These are phyloP conservation scores for Eurosta solidaginis DNA, from an alignment of 1,140 invertebrate genomes.

Conservation along the genomic window DNA sequence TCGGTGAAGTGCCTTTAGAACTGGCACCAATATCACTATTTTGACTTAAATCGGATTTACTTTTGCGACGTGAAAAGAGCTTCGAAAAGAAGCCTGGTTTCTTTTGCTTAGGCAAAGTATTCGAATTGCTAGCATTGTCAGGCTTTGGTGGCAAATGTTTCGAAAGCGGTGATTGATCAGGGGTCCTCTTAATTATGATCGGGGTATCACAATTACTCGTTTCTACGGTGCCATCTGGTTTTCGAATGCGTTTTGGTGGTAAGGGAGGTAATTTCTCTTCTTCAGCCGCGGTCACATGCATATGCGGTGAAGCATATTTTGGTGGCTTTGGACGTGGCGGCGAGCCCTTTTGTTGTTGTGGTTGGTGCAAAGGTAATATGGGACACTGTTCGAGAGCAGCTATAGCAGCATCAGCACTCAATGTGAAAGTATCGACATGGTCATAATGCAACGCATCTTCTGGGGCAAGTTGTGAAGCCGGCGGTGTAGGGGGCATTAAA, in stretches of 20 bases:
- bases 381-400: constrained; percentile 36
- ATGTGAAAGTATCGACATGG: constrained; percentile 48
- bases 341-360: constrained; percentile 49
- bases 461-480: constrained; percentile 47
- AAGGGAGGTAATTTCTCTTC: constrained; percentile 73
- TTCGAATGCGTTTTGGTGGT: constrained; percentile 77
- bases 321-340: constrained; percentile 32
- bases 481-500: constrained; percentile 52
- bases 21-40: constrained; percentile 31
- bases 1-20: constrained; percentile 38
- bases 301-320: constrained; percentile 34
- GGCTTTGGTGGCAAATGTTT: constrained; percentile 61
- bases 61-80: constrained; percentile 64
- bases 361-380: constrained; percentile 62
- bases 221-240: constrained; percentile 59
- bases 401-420: constrained; percentile 45
- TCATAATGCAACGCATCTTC: constrained; percentile 53
- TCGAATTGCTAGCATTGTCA: constrained; percentile 50
- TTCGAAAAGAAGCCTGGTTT: constrained; percentile 72
- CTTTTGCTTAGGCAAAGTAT: constrained; percentile 63
- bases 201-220: constrained; percentile 50
- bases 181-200: constrained; percentile 47
- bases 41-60: constrained; percentile 53
- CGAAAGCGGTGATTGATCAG: constrained; percentile 54
- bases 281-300: constrained; percentile 49